A percentile compares a stretch with the other conserved stretches of the same genome.
These are phyloP conservation scores for Steromphala cineraria DNA, from an alignment of 2,888 invertebrate genomes.

Conservation along the genomic window DNA sequence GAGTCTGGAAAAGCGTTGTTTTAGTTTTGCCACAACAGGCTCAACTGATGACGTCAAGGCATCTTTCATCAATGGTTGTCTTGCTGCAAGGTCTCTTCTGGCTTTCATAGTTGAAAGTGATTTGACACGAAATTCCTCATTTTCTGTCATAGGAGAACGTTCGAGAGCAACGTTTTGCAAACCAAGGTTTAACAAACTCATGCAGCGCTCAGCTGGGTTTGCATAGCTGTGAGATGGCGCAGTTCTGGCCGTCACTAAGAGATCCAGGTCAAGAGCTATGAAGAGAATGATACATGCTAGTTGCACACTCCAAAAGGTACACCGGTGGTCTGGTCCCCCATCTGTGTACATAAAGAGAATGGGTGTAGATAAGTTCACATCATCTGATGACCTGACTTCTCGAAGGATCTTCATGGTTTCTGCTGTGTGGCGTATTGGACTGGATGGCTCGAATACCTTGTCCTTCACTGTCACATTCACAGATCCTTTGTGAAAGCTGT, in stretches of 20 bases:
- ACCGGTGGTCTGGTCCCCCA: slow-evolving; percentile 40
- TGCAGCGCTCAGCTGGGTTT: slow-evolving; percentile 38
- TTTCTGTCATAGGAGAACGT: slow-evolving; percentile 24
- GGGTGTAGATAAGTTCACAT: slow-evolving; percentile 23
- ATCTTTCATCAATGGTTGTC: too few relatives aligned
- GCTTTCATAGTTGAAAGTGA: slow-evolving; percentile 19
- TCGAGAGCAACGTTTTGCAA: slow-evolving; percentile 36
- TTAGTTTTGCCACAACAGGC: neutral
- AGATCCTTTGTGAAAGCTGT: too few relatives aligned
- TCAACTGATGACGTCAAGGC: too few relatives aligned
- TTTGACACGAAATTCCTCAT: slow-evolving; percentile 27
- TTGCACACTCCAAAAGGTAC: slow-evolving; percentile 30
- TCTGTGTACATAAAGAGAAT: slow-evolving; percentile 35
- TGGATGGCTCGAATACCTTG: slow-evolving; percentile 39
- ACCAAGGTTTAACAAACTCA: slow-evolving; percentile 34
- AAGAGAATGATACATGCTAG: slow-evolving; percentile 29
- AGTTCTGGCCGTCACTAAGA: slow-evolving; percentile 32
- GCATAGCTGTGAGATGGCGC: slow-evolving; percentile 36
- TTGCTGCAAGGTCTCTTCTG: slow-evolving; percentile 22
- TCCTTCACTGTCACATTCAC: slow-evolving; percentile 35
- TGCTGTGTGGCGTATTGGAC: slow-evolving; percentile 34
- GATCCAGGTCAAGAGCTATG: slow-evolving; percentile 35
- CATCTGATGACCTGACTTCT: slow-evolving; percentile 25
- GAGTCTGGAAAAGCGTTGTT: too few relatives aligned
- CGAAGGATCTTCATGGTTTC: slow-evolving; percentile 28